Evolutionary conservation across 2,113 vertebrate genomes (phyloP), one percentile per base, ranked within the genome.

Genomic region (Hiodon alosoides): DNA sequence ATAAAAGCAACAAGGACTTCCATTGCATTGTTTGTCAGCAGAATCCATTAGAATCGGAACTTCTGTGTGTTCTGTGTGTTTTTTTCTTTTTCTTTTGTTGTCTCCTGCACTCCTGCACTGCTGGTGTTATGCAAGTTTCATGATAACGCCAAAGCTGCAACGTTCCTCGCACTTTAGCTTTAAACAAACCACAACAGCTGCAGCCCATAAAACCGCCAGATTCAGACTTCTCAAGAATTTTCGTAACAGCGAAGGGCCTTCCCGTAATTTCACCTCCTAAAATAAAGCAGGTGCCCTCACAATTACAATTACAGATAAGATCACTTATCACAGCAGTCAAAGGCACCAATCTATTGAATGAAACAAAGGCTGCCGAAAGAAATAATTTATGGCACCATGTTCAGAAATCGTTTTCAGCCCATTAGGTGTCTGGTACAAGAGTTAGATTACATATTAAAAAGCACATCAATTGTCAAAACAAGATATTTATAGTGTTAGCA

Each of bases 221-320:
- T 5, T 62, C 4, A 31, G 72, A 66, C 59, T 58, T 50, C 72
- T 65, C 61, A 65, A 17, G 60, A 16, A 11, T 65, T 51, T 6
- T 54, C 60, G 54, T 31, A 52, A 51, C 54, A 66, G 65, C 65
- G 72, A 73, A 11, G 50, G 17, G 10, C 59, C 48, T 14, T 53
- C 51, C 61, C 47, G 60, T 47, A 47, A 55, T 51, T 55, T 9
- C 48, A 66, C 51, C 51, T 51, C 13, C 16, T 66, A 66, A 73
- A 50, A 60, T 66, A 66, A 73, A 73, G 52, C 72, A 73, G 72
- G 72, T 66, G 72, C 60, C 7, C 17, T 3, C 48, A 65, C 51
- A 66, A 10, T 51, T 54, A 73, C 17, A 64, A 17, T 17, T 73
- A 17, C 17, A 51, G 47, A 65, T 73, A 47, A 73, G 47, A 73